Evolutionary conservation across 53 echinoderm and acorn worm genomes (phyloP), one percentile per base, ranked within the genome.

Genomic region (Luidia sarsii): DNA sequence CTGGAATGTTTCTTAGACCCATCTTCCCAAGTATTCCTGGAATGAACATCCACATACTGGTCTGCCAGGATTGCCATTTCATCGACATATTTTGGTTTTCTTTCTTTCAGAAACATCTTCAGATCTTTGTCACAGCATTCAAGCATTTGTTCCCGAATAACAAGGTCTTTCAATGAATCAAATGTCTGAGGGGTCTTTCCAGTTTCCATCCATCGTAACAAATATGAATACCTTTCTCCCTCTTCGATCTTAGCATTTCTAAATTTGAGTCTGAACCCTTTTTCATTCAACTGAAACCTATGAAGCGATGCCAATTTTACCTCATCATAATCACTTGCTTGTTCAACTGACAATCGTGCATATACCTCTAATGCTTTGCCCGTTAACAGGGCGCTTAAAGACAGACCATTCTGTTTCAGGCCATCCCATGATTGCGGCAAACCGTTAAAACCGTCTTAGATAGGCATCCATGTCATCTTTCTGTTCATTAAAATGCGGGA

Each of bases 391-490:
- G 92, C 83, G 68, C 80, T 88, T 11, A 88, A 37, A 29, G 79
- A 57, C 4, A 25, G 81, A 81, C 88, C 92, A 88, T 19, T 75
- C 77, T 56, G 50, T 31, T 39, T 52, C 65, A 39, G 80, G 82
- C 66, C 68, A 85, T 33, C 66, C 82, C 33, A 75, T 53, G 32
- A 45, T 41, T 16, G 51, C 64, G 29, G 84, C 85, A 82, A 82
- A 89, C 63, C 77, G 68, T 54, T 89, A 82, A 70, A 92, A 86
- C 14, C 89, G 74, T 53, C 61, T 73, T 15, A 92, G 39, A 36
- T 88, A 89, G 23, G 82, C 80, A 70, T 92, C 89, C 22, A 85
- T 77, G 23, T 88, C 88, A 51, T 91, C 88, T 30, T 64, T 71
- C 33, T 71, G 57, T 38, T 80, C 88, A 50, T 91, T 84, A 54